phyloP scores from a whole-genome alignment of 1,140 invertebrate species.

The Temnothorax longispinosus region DNA sequence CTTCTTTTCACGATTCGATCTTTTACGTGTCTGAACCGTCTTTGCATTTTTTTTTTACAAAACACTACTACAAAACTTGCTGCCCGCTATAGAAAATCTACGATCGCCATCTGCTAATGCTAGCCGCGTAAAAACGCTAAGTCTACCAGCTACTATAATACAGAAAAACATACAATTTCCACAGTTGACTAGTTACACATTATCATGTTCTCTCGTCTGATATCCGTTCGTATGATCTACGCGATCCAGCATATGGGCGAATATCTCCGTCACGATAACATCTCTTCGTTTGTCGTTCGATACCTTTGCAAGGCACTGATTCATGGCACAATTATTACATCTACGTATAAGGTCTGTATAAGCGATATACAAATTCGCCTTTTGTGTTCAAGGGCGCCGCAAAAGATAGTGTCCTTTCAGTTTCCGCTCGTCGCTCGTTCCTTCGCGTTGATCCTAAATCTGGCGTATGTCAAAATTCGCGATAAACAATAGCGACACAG shows the following conservation, averaged over 20 bases:
- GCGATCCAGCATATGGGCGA: conserved; percentile 10
- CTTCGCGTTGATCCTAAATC: neutral
- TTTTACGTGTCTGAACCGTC: neutral
- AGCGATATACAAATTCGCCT: conserved; percentile 22
- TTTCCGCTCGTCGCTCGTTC: neutral
- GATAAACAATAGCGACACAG: conserved; percentile 58
- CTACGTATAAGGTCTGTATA: conserved; percentile 45
- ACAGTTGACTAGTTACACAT: conserved; percentile 83
- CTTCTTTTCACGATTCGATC: neutral
- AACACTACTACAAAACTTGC: conserved; percentile 29
- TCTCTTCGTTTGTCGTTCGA: neutral
- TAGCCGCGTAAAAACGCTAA: conserved; percentile 49
- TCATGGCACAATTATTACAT: conserved; percentile 74
- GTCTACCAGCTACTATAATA: conserved; percentile 67
- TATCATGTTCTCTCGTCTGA: conserved; percentile 58
- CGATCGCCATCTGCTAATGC: neutral
- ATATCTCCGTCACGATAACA: too few species aligned
- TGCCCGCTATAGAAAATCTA: conserved; percentile 17
- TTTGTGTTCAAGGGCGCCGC: neutral
- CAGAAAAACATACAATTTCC: conserved; percentile 66
- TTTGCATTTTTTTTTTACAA: conserved; percentile 14
- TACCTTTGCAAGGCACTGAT: conserved; percentile 70
- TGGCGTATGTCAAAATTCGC: neutral
- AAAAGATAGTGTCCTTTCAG: neutral
- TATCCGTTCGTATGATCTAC: neutral